Percentiles rank a stretch among this genome's conserved stretches.
Evolutionary conservation across 1,140 invertebrate species (phyloP).

Genomic region (Manduca sexta): DNA sequence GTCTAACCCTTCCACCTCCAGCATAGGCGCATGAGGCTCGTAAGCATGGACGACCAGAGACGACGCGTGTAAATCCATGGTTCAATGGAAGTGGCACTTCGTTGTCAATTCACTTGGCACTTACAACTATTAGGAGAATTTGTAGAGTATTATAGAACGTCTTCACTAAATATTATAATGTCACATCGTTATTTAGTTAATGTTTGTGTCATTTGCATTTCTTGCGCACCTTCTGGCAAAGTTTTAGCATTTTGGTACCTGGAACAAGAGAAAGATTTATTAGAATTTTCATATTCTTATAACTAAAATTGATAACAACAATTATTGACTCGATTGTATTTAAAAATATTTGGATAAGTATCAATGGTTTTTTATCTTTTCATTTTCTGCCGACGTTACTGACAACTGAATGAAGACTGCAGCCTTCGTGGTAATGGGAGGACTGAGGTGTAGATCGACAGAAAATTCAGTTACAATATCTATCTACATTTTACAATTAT

Average conservation of each 20-base stretch:
- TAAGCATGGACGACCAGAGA: conserved; percentile 59
- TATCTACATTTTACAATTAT: no score
- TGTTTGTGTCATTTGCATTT: conserved; percentile 34
- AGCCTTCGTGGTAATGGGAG: no score
- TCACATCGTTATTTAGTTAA: conserved; percentile 36
- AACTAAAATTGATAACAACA: no score
- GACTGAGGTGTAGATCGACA: no score
- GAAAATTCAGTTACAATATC: no score
- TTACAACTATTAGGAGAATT: conserved; percentile 30
- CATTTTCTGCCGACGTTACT: no score
- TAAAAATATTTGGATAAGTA: no score
- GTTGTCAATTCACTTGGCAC: conserved; percentile 6
- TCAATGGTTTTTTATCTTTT: no score
- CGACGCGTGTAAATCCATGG: conserved; percentile 61
- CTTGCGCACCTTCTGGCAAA: conserved; percentile 40
- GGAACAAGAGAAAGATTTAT: conserved; percentile 13
- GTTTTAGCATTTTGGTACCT: conserved; percentile 46
- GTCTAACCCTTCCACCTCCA: conserved; percentile 62
- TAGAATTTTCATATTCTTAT: no score
- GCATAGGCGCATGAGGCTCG: conserved; percentile 52
- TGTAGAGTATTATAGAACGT: conserved; percentile 46
- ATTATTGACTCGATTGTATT: no score
- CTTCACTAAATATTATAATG: conserved; percentile 22
- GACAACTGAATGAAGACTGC: no score
- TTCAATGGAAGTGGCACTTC: not conserved